phyloP scores from a whole-genome alignment of 1,140 invertebrate species.

The Scaptomyza graminum region DNA sequence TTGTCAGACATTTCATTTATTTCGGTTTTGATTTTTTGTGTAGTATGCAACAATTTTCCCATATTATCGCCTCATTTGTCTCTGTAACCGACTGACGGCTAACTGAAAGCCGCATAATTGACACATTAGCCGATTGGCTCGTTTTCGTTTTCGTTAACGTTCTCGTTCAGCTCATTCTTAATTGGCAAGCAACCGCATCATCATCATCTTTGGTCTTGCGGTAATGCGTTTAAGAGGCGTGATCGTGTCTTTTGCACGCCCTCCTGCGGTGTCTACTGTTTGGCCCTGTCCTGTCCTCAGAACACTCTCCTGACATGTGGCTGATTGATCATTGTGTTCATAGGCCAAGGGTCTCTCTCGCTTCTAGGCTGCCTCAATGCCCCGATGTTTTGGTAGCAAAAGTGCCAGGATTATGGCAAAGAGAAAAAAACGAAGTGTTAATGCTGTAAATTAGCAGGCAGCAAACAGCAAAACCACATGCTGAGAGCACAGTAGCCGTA shows the following conservation, averaged over 20 bases:
- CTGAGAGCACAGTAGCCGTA: conserved; percentile 41
- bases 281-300: not conserved
- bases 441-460: conserved; percentile 56
- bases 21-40: too few relatives aligned
- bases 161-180: conserved; percentile 56
- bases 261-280: conserved; percentile 54
- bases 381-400: conserved; percentile 72
- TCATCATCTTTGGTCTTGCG: conserved; percentile 25
- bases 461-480: conserved; percentile 50
- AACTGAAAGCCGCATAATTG: conserved; percentile 75
- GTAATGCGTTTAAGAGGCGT: conserved; percentile 76
- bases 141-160: conserved; percentile 28
- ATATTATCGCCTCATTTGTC: conserved; percentile 67
- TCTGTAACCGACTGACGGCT: conserved; percentile 25
- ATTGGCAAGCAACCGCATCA: conserved; percentile 61
- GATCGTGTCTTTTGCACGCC: conserved; percentile 81
- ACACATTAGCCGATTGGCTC: conserved; percentile 71
- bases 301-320: conserved; percentile 40
- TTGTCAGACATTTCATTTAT: conserved; percentile 4
- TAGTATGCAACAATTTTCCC: conserved; percentile 42
- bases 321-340: conserved; percentile 76
- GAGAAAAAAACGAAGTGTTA: conserved; percentile 50
- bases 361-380: conserved; percentile 16
- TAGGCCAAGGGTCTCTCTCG: conserved; percentile 34
- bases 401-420: conserved; percentile 59